Conservation (phyloP, 2,888 invertebrate species). For the Apocheima hispidaria region DNA sequence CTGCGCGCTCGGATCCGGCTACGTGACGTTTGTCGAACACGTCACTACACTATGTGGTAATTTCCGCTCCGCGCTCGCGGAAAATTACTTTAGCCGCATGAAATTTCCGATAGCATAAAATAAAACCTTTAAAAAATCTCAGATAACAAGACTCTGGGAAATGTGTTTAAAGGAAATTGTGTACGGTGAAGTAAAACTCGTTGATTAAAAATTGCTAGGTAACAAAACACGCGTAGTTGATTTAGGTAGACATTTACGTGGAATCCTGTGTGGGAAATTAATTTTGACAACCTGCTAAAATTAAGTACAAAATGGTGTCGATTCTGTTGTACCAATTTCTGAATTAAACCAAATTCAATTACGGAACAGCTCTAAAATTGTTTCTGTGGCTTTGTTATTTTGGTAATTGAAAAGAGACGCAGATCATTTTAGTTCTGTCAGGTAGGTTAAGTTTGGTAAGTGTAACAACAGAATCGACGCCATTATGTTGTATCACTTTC, state of each 20-base stretch:
- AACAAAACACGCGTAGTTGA: neutral
- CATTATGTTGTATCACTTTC: no score
- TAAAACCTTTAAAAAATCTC: conserved; percentile 71
- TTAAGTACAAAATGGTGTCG: no score
- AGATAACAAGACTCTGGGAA: conserved; percentile 54
- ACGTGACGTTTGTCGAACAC: conserved; percentile 86
- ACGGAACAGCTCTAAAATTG: no score
- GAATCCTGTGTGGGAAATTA: neutral
- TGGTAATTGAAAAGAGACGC: no score
- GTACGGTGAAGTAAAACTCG: conserved; percentile 30
- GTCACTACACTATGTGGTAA: conserved; percentile 86
- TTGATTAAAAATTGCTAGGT: conserved; percentile 29
- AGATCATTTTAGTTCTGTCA: no score
- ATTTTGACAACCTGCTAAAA: neutral
- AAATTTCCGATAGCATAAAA: conserved; percentile 82
- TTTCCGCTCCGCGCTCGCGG: conserved; percentile 83
- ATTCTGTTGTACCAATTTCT: no score
- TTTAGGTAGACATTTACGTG: neutral
- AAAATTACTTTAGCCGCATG: conserved; percentile 85
- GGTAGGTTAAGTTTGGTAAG: no score
- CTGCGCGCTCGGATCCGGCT: conserved; percentile 82
- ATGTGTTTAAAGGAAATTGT: conserved; percentile 47
- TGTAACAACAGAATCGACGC: no score
- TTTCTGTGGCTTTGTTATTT: no score
- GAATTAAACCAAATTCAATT: no score